Evolutionary conservation across 1,140 invertebrate species (phyloP).

Genomic region (Sminthurinus signatus): DNA sequence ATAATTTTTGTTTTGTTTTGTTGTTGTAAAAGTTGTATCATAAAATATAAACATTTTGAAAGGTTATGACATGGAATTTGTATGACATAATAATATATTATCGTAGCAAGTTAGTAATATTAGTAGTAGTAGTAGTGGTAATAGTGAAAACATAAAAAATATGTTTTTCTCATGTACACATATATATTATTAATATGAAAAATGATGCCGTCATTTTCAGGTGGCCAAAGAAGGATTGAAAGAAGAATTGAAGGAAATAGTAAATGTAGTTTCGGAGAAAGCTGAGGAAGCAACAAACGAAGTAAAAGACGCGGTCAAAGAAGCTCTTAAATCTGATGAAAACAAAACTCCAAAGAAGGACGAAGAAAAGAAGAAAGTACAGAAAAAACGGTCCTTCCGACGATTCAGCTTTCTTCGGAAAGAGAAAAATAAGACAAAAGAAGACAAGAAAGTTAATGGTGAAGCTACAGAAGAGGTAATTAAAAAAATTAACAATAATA

Average conservation of each 20-base stretch:
- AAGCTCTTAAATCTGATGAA: conserved; percentile 17
- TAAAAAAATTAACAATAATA: not conserved
- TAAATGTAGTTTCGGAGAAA: conserved; percentile 31
- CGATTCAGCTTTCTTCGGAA: conserved; percentile 43
- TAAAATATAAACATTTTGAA: too few relatives aligned
- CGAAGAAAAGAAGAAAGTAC: conserved; percentile 42
- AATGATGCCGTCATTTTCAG: conserved; percentile 20
- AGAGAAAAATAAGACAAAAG: conserved; percentile 42
- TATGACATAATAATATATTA: too few relatives aligned
- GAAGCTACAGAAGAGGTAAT: conserved; percentile 21
- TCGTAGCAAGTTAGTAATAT: not conserved
- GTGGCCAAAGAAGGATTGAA: conserved; percentile 34
- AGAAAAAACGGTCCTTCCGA: conserved; percentile 42
- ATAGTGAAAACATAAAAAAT: too few relatives aligned
- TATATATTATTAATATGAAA: not conserved
- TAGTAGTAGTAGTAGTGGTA: conserved; percentile 13
- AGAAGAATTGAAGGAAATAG: conserved; percentile 36
- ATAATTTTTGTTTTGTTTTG: conserved; percentile 1
- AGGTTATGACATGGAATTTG: too few relatives aligned
- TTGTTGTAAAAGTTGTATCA: too few relatives aligned
- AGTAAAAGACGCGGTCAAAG: conserved; percentile 19
- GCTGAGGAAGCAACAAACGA: conserved; percentile 27
- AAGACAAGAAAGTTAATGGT: conserved; percentile 43
- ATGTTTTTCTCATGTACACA: too few relatives aligned
- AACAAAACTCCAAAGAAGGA: conserved; percentile 35